Evolutionary conservation across 2,797 vertebrate genomes (phyloP), one percentile per base, ranked within the genome.

Genomic region (Brotula barbata): DNA sequence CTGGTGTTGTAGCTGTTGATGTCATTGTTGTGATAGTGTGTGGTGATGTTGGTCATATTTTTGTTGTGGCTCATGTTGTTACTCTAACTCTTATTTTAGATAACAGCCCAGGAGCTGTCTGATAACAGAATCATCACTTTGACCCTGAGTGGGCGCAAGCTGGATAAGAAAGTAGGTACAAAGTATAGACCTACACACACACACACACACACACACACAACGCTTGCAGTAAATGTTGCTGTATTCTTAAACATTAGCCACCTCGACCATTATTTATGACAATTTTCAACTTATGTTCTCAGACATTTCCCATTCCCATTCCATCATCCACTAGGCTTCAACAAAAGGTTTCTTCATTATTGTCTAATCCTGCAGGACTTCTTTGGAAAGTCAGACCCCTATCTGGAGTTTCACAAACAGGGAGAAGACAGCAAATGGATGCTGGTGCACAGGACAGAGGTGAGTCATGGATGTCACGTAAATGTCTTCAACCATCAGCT

Each of bases 41-140:
- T 36, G 11, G 19, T 13, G 47, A 36, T 19, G 31, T 41, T 65
- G 15, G 34, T 46, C 59, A 40, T 55, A 20, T 66, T 67, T 73
- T 37, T 41, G 42, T 49, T 57, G 34, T 42, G 31, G 22, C 25
- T 75, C 56, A 64, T 78, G 60, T 67, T 79, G 48, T 23, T 62
- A 62, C 16, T 70, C 23, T 70, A 31, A 56, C 25, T 71, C 44
- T 69, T 74, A 28, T 71, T 81, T 82, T 86, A 98, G 97, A 94
- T 99, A 71, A 94, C 95, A 53, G 96, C 96, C 49, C 96, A 97
- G 87, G 96, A 99, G 87, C 91, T 99, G 79, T 97, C 95, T 0
- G 97, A 99, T 87, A 99, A 99, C 91, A 94, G 95, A 62, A 95
- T 98, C 92, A 95, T 99, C 81, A 97, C 94, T 1, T 88, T 99